These are phyloP conservation scores for Petaurus breviceps DNA, from an alignment of 2,113 vertebrate genomes.

Conservation along the genomic window DNA sequence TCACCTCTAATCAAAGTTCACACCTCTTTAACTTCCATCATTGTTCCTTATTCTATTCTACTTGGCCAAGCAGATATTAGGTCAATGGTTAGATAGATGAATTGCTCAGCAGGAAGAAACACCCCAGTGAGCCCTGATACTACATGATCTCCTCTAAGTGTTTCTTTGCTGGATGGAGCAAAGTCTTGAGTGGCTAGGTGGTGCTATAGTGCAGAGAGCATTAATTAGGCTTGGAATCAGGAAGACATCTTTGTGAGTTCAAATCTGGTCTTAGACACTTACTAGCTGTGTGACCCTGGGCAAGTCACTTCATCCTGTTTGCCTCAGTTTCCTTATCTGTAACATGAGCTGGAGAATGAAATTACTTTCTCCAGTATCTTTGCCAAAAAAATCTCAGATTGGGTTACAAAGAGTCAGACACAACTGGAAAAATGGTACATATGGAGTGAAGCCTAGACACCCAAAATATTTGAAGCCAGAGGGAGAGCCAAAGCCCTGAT, in stretches of 20 bases:
- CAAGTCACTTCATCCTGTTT: neutral
- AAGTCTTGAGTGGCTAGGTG: neutral
- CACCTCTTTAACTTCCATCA: neutral
- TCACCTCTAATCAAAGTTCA: neutral
- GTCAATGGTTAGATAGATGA: neutral
- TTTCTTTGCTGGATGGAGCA: neutral
- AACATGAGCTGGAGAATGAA: neutral
- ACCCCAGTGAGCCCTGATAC: neutral
- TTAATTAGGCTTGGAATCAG: neutral
- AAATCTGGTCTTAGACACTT: too few species aligned
- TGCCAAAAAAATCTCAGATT: neutral
- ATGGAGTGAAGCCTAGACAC: neutral
- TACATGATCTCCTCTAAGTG: neutral
- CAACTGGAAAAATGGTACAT: neutral
- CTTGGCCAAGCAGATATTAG: neutral
- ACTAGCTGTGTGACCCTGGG: neutral
- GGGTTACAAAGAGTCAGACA: neutral
- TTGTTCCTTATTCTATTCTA: neutral
- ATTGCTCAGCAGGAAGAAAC: neutral
- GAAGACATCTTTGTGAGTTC: neutral
- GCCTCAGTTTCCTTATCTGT: neutral
- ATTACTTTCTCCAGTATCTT: neutral
- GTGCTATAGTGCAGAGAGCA: neutral
- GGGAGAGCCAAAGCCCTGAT: neutral
- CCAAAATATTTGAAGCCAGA: neutral